A percentile compares a stretch with the other conserved stretches of the same genome.
Evolutionary conservation across 2,888 invertebrate species (phyloP).

Genomic region (Stegophylla sp.): DNA sequence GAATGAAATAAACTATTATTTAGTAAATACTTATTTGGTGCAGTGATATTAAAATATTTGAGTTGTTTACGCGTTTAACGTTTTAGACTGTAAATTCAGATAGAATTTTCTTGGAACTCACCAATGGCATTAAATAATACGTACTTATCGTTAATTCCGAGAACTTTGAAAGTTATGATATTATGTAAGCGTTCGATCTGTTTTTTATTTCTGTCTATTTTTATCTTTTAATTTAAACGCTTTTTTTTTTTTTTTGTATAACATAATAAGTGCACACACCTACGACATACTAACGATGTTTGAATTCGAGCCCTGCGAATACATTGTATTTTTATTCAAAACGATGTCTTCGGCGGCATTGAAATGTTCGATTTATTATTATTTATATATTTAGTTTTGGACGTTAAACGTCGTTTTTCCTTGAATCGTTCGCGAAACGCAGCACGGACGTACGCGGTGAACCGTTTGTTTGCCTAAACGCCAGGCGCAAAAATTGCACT

Average conservation of each 20-base stretch:
- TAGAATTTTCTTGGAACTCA: neutral
- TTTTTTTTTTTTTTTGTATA: no score
- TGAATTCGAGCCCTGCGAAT: neutral
- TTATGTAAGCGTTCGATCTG: no score
- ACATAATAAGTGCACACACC: no score
- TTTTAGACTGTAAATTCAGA: neutral
- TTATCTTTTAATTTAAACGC: no score
- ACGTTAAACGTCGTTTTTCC: neutral
- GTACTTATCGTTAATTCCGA: no score
- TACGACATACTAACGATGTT: neutral
- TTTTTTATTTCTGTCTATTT: no score
- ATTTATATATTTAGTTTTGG: neutral
- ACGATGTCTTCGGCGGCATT: neutral
- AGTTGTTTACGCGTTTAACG: neutral
- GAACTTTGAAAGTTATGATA: no score
- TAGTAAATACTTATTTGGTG: neutral
- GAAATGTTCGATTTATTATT: neutral
- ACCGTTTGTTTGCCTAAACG: conserved; percentile 48
- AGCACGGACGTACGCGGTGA: neutral
- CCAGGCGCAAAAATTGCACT: neutral
- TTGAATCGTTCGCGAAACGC: conserved; percentile 7
- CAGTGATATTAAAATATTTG: neutral
- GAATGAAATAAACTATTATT: neutral
- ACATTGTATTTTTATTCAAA: neutral
- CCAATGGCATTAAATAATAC: neutral